Evolutionary conservation across 2,888 invertebrate genomes (phyloP).

Genomic region (Lingula anatina): DNA sequence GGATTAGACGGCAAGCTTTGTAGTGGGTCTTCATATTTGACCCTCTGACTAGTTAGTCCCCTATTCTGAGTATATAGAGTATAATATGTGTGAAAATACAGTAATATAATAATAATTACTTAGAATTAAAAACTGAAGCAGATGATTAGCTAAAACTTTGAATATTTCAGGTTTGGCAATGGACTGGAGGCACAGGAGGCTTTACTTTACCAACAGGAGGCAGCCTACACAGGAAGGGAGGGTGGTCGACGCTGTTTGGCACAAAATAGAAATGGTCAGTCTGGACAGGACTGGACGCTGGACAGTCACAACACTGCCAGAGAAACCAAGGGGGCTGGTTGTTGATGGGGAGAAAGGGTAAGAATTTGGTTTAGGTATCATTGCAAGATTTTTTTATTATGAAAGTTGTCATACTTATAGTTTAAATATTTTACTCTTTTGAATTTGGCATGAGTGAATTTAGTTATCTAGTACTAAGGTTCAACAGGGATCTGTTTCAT

Average conservation of each 20-base stretch:
- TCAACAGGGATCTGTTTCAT: too few relatives aligned
- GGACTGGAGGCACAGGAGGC: constrained; percentile 25
- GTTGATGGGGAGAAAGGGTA: constrained; percentile 25
- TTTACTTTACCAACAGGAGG: constrained; percentile 41
- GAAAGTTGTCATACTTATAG: neutral
- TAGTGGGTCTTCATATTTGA: too few relatives aligned
- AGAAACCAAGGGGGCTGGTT: constrained; percentile 26
- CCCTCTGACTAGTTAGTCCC: too few relatives aligned
- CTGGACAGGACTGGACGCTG: constrained; percentile 21
- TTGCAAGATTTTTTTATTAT: neutral
- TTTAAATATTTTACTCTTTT: neutral
- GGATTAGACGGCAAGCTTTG: too few relatives aligned
- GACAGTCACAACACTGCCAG: constrained; percentile 22
- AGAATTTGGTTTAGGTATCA: neutral
- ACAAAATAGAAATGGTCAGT: constrained; percentile 31
- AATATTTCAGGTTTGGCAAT: constrained; percentile 31
- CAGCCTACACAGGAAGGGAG: constrained; percentile 23
- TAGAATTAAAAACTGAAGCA: too few relatives aligned
- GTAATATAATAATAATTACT: too few relatives aligned
- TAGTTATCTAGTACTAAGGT: too few relatives aligned
- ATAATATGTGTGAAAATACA: too few relatives aligned
- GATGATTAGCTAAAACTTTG: too few relatives aligned
- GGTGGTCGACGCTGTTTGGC: constrained; percentile 31
- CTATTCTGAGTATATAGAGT: too few relatives aligned
- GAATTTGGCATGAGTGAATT: neutral